Percentiles rank a stretch among this genome's conserved stretches.
Evolutionary conservation across 2,888 invertebrate species (phyloP).

Genomic region (Campoletis raptor): DNA sequence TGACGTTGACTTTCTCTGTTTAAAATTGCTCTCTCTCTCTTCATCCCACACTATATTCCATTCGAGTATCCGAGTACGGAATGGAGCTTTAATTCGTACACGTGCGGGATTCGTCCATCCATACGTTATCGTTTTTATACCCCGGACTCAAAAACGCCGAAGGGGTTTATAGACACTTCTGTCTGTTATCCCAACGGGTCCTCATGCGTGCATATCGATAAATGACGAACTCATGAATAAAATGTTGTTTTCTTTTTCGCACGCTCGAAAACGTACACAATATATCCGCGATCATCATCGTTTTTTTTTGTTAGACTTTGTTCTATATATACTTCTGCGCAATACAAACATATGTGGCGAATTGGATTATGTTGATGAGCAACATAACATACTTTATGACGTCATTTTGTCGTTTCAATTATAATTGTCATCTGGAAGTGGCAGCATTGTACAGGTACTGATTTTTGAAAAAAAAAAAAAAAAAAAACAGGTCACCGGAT

Average conservation of each 20-base stretch:
- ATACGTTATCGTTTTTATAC: slow-evolving; percentile 67
- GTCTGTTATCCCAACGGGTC: slow-evolving; percentile 13
- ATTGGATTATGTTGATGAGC: not conserved
- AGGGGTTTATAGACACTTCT: slow-evolving; percentile 35
- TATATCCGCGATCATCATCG: not conserved
- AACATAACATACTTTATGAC: not conserved
- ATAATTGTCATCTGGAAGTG: not conserved
- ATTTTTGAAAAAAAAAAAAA: not conserved
- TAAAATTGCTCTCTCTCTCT: slow-evolving; percentile 58
- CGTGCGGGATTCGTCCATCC: slow-evolving; percentile 60
- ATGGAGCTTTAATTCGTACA: slow-evolving; percentile 66
- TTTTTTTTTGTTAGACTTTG: not conserved
- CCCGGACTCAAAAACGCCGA: slow-evolving; percentile 52
- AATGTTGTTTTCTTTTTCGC: slow-evolving; percentile 29
- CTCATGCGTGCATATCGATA: slow-evolving; percentile 9
- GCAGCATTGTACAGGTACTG: not conserved
- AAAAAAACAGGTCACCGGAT: not conserved
- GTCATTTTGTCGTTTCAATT: not conserved
- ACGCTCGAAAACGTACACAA: not conserved
- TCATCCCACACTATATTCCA: slow-evolving; percentile 39
- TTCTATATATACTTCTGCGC: not conserved
- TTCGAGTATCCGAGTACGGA: slow-evolving; percentile 50
- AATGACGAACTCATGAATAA: slow-evolving; percentile 40
- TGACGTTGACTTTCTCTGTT: slow-evolving; percentile 57
- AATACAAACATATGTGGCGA: not conserved